Conservation (phyloP, 2,888 invertebrate genomes). For the Yponomeuta plumbellus region DNA sequence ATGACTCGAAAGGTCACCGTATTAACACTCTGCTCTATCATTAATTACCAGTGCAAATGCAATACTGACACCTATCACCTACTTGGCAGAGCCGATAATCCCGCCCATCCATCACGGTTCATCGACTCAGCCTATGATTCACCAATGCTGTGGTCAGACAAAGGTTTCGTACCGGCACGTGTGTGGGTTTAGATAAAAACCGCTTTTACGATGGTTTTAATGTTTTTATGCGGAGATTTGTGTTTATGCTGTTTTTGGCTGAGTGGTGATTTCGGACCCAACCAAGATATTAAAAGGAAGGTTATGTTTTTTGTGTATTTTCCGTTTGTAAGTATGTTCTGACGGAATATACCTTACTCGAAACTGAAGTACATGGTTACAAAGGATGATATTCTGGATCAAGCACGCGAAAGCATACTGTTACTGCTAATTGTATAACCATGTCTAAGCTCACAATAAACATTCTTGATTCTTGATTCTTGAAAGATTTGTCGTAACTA, state of each 20-base stretch:
- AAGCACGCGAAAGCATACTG: too few relatives aligned
- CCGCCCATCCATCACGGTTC: slow-evolving; percentile 4
- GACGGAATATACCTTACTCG: too few relatives aligned
- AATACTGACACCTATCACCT: neutral
- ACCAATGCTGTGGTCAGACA: slow-evolving; percentile 23
- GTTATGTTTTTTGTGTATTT: neutral
- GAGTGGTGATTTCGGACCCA: neutral
- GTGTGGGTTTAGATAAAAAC: slow-evolving; percentile 32
- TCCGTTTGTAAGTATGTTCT: too few relatives aligned
- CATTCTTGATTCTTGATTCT: too few relatives aligned
- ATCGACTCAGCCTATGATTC: slow-evolving; percentile 24
- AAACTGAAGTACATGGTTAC: too few relatives aligned
- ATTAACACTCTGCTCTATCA: neutral
- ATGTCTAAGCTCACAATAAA: too few relatives aligned
- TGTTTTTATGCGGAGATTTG: neutral
- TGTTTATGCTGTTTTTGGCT: neutral
- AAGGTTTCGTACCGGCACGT: slow-evolving; percentile 30
- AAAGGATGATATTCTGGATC: too few relatives aligned
- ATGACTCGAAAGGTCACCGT: neutral
- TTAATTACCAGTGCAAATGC: neutral
- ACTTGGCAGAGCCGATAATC: neutral
- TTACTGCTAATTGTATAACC: too few relatives aligned
- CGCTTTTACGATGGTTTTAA: slow-evolving; percentile 12
- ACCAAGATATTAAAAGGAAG: neutral
- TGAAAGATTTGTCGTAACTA: too few relatives aligned